phyloP scores from a whole-genome alignment of 2,113 vertebrate species.

The Alethe castanea region DNA sequence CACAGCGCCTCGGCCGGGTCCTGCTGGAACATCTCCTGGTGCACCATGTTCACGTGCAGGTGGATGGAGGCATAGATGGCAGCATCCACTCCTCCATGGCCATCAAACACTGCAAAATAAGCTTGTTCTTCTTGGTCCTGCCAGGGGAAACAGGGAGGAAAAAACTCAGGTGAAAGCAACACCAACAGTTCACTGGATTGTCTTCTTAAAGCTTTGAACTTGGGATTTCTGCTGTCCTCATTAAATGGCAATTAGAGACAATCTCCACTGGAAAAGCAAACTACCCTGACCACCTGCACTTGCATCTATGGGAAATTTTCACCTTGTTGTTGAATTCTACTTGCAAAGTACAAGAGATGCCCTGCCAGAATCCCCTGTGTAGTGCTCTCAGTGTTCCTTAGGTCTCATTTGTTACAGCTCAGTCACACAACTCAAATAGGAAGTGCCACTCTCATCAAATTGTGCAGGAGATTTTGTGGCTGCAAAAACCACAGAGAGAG shows the following conservation, averaged over 20 bases:
- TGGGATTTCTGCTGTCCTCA: neutral
- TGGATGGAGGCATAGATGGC: constrained; percentile 95
- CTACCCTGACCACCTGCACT: neutral
- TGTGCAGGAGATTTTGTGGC: neutral
- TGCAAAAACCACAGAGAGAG: neutral
- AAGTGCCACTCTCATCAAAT: constrained; percentile 17
- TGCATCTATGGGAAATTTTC: neutral
- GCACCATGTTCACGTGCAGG: constrained; percentile 92
- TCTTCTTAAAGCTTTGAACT: neutral
- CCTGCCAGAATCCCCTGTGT: neutral
- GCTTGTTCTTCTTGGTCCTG: constrained; percentile 98
- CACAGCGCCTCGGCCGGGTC: constrained; percentile 88
- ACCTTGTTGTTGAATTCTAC: neutral
- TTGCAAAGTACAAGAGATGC: neutral
- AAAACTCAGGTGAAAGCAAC: neutral
- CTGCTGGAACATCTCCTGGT: constrained; percentile 88
- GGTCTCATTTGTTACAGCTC: neutral
- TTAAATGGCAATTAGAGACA: neutral
- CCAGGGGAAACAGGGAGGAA: neutral
- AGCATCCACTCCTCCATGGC: constrained; percentile 94
- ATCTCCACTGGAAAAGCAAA: neutral
- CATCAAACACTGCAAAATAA: constrained; percentile 95
- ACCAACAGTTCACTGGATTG: neutral
- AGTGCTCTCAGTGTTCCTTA: neutral
- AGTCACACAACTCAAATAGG: constrained; percentile 13